Base-by-base conservation (phyloP, 2,113 vertebrate species). In the Elgaria multicarinata region DNA sequence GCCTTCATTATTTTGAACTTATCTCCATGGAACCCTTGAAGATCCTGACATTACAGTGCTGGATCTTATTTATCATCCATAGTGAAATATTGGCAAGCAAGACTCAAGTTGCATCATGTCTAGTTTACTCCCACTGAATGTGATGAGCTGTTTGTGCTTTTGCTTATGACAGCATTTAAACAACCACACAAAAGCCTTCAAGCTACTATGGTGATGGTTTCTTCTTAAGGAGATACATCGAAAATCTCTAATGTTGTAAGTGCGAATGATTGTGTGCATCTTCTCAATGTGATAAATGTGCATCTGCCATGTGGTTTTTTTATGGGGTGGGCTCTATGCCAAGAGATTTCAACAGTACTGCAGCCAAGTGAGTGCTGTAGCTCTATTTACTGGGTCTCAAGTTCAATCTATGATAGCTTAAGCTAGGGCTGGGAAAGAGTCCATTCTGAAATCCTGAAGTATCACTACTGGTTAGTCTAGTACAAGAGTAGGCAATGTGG, bases 121-220 rank as follows among this genome's bases (percentile, higher is more conserved):
- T 89, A 72, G 9, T 91, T 88, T 82, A 75, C 77, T 9, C 0
- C 58, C 74, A 8, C 39, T 83, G 85, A n/a, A 12, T 81, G 91
- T 66, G 89, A 91, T 46, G 42, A 92, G 64, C 90, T 79, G 79
- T 83, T 93, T 91, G 87, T 69, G 88, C 93, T 90, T 90, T 92
- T 58, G 66, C 78, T 89, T 85, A 3, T 5, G 33, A 74, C 87
- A 44, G 42, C 44, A 2, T 0, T 62, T 79, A 86, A 22, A 46
- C 81, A n/a, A 0, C 18, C 39, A 26, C 20, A 46, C 20, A 16
- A 28, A 87, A 81, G 4, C 26, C 50, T 31, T 24, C 3, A 88
- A 76, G 55, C 39, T n/a, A 44, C 26, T 83, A 64, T 42, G 39
- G 26, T 44, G 26, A 12, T 44, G 20, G 12, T 85, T 55, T 85